Evolutionary conservation across 2,888 invertebrate genomes (phyloP), one percentile per base, ranked within the genome.

Genomic region (Julus scandinavius): DNA sequence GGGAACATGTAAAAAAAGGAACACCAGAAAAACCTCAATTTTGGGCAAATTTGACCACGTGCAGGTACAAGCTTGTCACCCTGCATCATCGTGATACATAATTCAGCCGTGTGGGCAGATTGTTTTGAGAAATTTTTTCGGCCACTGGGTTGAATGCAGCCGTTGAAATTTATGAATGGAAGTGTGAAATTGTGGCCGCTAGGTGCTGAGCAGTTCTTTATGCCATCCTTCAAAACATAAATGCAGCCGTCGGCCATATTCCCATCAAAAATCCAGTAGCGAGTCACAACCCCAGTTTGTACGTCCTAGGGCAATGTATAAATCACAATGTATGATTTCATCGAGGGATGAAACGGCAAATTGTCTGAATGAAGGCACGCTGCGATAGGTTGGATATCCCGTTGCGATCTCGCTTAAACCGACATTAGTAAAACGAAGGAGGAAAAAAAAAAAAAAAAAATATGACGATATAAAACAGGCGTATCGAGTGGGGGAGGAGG

Each of bases 321-420:
- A 87, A 87, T 87, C 87, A 87, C 87, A 40, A 87, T 58, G 58
- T 87, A 87, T 87, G 58, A 87, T 87, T 87, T 87, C 87, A 87
- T 87, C 87, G 54, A 41, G 87, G 41, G 87, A 87, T 63, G 58
- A 87, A 87, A 58, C 87, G 40, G 87, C 87, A 54, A 87, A 87
- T 87, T 87, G 87, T 54, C 58, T 54, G 87, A 87, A 87, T 87
- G 87, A 87, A 87, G 38, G 54, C 87, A 87, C 49, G 87, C 87
- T 87, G 87, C 54, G 87, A 87, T 87, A 87, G 87, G 58, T 38
- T 63, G 87, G 58, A 58, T 54, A 40, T 29, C 87, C 87, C 80
- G 80, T 80, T 11, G 80, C 38, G 80, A 80, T 72, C 17, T 7
- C 63, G 63, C 63, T 63, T 63, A 63, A 72, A 80, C 80, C 80